Evolutionary conservation across 2,888 invertebrate genomes (phyloP), one percentile per base, ranked within the genome.

Genomic region (Silvanus unidentatus): DNA sequence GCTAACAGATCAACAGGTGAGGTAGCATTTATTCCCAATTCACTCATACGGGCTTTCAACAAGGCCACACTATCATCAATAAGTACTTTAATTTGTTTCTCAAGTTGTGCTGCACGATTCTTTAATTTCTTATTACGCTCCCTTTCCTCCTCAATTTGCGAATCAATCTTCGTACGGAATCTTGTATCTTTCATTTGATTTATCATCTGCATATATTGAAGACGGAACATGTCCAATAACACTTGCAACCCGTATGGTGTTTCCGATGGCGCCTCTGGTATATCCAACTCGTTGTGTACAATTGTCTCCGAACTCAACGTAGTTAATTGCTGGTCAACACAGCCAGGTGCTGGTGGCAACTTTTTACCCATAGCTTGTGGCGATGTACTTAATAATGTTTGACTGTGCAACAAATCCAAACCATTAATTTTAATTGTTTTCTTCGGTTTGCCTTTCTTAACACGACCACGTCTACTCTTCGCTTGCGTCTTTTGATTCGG

Each of bases 11-110:
- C 91, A 43, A 87, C 87, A 0, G 91, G 89, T 48, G 88, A 88
- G 43, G 81, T 85, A 12, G 89, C 89, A 71, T 88, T 87, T 50
- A 95, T 92, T 49, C 90, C 92, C 56, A 97, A 76, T 73, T 96
- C 95, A 59, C 84, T 86, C 85, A 96, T 89, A 50, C 95, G 80
- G 36, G 87, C 85, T 70, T 93, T 91, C 32, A 96, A 75, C 55
- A 94, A 74, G 16, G 86, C 86, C 11, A 94, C 91, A 64, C 95
- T 93, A 69, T 96, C 95, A 60, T 89, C 88, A 54, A 94, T 92
- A 51, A 97, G 75, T 48, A 90, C 87, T 68, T 86, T 88, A 52
- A 96, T 93, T 75, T 95, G 93, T 68, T 92, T 92, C 64, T 95
- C 93, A 57, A 96, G 74, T 70, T 93, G 91, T n/a, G 86, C 86